phyloP scores from a whole-genome alignment of 2,797 vertebrate species.

The Cryptoprocta ferox region DNA sequence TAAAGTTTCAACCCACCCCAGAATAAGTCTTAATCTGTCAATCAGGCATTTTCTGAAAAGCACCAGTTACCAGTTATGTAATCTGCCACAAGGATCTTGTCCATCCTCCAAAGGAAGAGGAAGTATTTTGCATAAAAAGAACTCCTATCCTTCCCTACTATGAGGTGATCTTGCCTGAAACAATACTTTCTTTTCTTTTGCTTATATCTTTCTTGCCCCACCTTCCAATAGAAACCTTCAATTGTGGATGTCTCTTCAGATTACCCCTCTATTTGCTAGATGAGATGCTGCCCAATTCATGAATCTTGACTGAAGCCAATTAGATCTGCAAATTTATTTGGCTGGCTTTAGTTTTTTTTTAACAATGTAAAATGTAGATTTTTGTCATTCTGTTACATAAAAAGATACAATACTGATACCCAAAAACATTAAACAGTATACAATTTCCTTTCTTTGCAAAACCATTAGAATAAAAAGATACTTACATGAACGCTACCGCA shows the following conservation, averaged over 20 bases:
- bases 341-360: not conserved
- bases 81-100: not conserved
- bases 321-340: not conserved
- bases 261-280: not conserved
- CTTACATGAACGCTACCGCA: not conserved
- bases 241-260: not conserved
- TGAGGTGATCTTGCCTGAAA: not conserved
- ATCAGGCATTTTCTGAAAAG: not conserved
- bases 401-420: constrained; percentile 16
- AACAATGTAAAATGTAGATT: not conserved
- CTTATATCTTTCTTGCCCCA: not conserved
- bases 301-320: not conserved
- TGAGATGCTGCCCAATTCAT: not conserved
- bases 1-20: not conserved
- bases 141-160: not conserved
- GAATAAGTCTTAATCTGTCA: not conserved
- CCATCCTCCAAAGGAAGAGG: not conserved
- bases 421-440: constrained; percentile 10
- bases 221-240: not conserved
- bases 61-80: not conserved
- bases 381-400: not conserved
- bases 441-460: constrained; percentile 10
- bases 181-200: not conserved
- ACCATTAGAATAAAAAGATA: constrained; percentile 24
- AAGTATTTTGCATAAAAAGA: not conserved